phyloP scores from a whole-genome alignment of 2,113 vertebrate genomes.

The Tetraodon nigroviridis region DNA sequence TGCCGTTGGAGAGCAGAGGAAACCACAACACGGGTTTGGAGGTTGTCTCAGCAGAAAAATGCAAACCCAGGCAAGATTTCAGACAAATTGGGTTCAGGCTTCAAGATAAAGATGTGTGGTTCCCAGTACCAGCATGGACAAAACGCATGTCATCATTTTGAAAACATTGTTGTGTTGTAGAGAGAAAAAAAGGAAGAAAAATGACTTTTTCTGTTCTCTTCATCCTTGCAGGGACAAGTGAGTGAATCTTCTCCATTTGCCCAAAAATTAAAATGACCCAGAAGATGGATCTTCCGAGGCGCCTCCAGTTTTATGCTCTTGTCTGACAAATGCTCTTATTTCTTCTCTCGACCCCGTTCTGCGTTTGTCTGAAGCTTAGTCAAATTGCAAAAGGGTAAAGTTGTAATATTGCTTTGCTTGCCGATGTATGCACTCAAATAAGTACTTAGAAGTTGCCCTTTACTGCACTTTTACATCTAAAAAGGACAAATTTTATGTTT shows the following conservation, averaged over 20 bases:
- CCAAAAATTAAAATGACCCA: constrained; percentile 62
- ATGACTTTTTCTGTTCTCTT: constrained; percentile 8
- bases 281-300: background rate
- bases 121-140: background rate
- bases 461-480: constrained; percentile 8
- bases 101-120: background rate
- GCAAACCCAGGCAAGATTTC: background rate
- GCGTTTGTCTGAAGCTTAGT: constrained; percentile 7
- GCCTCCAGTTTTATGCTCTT: background rate
- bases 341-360: constrained; percentile 13
- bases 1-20: background rate
- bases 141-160: too few relatives aligned
- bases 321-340: background rate
- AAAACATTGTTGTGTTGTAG: too few relatives aligned
- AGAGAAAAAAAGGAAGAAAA: too few relatives aligned
- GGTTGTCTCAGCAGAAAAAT: background rate
- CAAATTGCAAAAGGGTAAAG: background rate
- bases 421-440: background rate
- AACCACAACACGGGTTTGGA: background rate
- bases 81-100: background rate
- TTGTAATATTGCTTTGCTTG: background rate
- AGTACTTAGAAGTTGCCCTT: background rate
- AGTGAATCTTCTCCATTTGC: constrained; percentile 69
- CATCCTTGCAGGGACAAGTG: constrained; percentile 63
- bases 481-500: background rate